Percentiles rank a stretch among this genome's conserved stretches.
Conservation (phyloP, 2,888 invertebrate genomes). For the Dasysyrphus tricinctus region DNA sequence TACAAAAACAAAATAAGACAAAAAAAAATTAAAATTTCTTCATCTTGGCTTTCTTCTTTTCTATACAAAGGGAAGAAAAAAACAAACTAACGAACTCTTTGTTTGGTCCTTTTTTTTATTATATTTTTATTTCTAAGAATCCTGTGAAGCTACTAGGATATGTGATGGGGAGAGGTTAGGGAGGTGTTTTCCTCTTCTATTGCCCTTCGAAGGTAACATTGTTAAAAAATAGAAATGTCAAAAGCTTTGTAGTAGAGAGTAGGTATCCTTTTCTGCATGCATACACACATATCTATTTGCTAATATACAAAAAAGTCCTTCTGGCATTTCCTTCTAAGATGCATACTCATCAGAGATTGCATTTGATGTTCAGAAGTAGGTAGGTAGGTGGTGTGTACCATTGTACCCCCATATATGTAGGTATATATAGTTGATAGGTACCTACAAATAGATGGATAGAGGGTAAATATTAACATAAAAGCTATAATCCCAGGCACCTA, state of each 20-base stretch:
- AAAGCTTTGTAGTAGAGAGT: constrained; percentile 50
- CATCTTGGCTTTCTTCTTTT: constrained; percentile 49
- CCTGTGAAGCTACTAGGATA: constrained; percentile 11
- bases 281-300: neutral
- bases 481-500: constrained; percentile 70
- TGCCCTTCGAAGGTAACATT: constrained; percentile 69
- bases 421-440: no score
- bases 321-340: constrained; percentile 37
- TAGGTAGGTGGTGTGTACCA: no score
- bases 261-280: neutral
- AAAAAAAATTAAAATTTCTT: constrained; percentile 30
- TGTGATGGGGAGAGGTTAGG: neutral
- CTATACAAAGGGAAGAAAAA: constrained; percentile 11
- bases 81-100: constrained; percentile 27
- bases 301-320: constrained; percentile 16
- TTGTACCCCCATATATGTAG: neutral
- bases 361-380: constrained; percentile 56
- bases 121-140: constrained; percentile 8
- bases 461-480: constrained; percentile 67
- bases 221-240: constrained; percentile 63
- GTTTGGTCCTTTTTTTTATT: constrained; percentile 3
- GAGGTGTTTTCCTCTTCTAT: constrained; percentile 17
- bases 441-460: constrained; percentile 1
- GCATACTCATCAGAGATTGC: constrained; percentile 55
- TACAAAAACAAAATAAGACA: constrained; percentile 39